A percentile compares a stretch with the other conserved stretches of the same genome.
Conservation (phyloP, 2,888 invertebrate genomes). For the Thelaira solivaga region DNA sequence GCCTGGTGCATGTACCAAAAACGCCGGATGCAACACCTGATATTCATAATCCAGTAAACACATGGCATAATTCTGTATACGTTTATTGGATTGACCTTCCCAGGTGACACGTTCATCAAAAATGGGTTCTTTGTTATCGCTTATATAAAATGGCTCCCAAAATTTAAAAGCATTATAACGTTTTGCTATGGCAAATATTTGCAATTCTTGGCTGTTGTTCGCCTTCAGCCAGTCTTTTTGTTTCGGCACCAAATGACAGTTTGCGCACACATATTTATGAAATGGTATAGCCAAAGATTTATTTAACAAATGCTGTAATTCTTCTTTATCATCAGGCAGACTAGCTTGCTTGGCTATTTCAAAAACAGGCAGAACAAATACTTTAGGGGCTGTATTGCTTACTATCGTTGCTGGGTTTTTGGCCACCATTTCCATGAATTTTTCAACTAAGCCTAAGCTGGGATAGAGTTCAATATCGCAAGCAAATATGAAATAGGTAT, state of each 20-base stretch:
- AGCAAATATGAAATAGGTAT: constrained; percentile 88
- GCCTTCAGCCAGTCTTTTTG: constrained; percentile 62
- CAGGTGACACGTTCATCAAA: constrained; percentile 94
- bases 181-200: constrained; percentile 84
- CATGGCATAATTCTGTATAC: constrained; percentile 87
- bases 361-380: constrained; percentile 69
- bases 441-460: constrained; percentile 85
- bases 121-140: constrained; percentile 89
- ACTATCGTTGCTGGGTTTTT: constrained; percentile 78
- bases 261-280: constrained; percentile 63
- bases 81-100: constrained; percentile 85
- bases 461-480: constrained; percentile 94
- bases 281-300: constrained; percentile 63
- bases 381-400: constrained; percentile 54
- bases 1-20: constrained; percentile 91
- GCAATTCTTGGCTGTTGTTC: constrained; percentile 39
- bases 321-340: constrained; percentile 67
- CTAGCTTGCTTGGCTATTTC: constrained; percentile 63
- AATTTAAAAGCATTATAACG: constrained; percentile 83
- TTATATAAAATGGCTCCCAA: constrained; percentile 96
- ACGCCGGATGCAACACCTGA: constrained; percentile 91
- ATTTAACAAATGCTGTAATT: constrained; percentile 64
- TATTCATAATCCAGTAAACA: constrained; percentile 93
- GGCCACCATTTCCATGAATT: constrained; percentile 89
- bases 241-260: constrained; percentile 66